Percentiles rank a stretch among this genome's conserved stretches.
Conservation (phyloP, 2,888 invertebrate species). For the Synergus itoensis region DNA sequence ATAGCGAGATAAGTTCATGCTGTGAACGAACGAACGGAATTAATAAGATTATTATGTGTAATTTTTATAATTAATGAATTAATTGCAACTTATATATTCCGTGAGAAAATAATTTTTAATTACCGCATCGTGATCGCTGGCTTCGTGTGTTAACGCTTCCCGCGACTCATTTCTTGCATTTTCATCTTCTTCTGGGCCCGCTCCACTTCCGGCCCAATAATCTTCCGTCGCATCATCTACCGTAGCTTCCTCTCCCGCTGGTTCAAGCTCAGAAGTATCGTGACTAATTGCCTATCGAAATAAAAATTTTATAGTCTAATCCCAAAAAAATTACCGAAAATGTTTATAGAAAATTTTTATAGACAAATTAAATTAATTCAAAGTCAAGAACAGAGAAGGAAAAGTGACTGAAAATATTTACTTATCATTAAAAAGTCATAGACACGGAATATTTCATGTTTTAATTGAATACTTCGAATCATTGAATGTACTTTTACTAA, state of each 20-base stretch:
- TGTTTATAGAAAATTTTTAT: neutral
- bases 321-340: neutral
- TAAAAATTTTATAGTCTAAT: neutral
- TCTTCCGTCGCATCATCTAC: constrained; percentile 75
- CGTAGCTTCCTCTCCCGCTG: constrained; percentile 64
- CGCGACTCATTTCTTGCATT: constrained; percentile 82
- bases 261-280: constrained; percentile 67
- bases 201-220: constrained; percentile 76
- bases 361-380: no score
- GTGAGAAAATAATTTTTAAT: constrained; percentile 73
- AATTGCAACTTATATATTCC: neutral
- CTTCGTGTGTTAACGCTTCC: constrained; percentile 86
- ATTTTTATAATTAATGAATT: no score
- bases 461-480: neutral
- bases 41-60: no score
- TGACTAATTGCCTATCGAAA: constrained; percentile 61
- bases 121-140: constrained; percentile 88
- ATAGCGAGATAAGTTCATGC: no score
- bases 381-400: no score
- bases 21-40: no score
- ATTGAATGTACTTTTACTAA: neutral
- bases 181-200: constrained; percentile 73
- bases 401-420: no score
- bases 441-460: no score
- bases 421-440: no score